These are phyloP conservation scores for Acanthaster planci DNA, from an alignment of 35 echinoderm and acorn worm genomes.

Conservation along the genomic window DNA sequence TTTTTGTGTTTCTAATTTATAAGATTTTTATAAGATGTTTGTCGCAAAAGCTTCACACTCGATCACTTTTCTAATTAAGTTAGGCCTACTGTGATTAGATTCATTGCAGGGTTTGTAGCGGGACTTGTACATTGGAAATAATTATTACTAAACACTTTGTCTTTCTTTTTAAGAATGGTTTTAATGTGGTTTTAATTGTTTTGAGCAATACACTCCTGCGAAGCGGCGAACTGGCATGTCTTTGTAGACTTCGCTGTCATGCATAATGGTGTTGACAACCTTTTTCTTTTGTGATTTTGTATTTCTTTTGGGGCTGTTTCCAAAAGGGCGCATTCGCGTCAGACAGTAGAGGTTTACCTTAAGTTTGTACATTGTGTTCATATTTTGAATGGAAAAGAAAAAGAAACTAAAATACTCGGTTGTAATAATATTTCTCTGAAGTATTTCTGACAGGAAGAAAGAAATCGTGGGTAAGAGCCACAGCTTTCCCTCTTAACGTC, in stretches of 20 bases:
- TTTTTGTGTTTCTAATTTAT: background rate
- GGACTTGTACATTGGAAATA: slow-evolving; percentile 1
- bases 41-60: too few relatives aligned
- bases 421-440: slow-evolving; percentile 15
- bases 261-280: too few relatives aligned
- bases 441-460: slow-evolving; percentile 18
- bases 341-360: too few relatives aligned
- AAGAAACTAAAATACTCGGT: background rate
- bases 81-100: background rate
- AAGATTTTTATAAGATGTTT: too few relatives aligned
- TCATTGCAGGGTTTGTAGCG: background rate
- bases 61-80: too few relatives aligned
- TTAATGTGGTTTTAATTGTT: too few relatives aligned
- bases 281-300: too few relatives aligned
- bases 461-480: background rate
- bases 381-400: background rate
- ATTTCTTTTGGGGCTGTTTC: too few relatives aligned
- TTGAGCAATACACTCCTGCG: too few relatives aligned
- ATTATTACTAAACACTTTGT: slow-evolving; percentile 10
- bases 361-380: slow-evolving; percentile 28
- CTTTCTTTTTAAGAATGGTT: slow-evolving; percentile 11
- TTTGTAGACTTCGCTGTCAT: too few relatives aligned
- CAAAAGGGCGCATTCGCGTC: too few relatives aligned
- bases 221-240: too few relatives aligned
- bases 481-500: slow-evolving; percentile 9